A percentile compares a stretch with the other conserved stretches of the same genome.
These are phyloP conservation scores for Psilopsiagon aurifrons DNA, from an alignment of 2,113 vertebrate species.

Conservation along the genomic window DNA sequence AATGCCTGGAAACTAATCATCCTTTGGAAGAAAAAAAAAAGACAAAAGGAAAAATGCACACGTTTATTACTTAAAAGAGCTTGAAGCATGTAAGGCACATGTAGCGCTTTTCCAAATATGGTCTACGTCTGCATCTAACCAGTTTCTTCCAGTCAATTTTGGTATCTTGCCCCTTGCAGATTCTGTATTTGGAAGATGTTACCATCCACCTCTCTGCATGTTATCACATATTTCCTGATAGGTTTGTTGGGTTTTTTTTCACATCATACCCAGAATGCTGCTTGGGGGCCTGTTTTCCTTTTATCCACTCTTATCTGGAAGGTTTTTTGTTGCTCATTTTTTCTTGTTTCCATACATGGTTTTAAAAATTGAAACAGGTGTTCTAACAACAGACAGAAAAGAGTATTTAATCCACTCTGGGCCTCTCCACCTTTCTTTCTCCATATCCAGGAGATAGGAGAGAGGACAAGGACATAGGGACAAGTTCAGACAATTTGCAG, in stretches of 20 bases:
- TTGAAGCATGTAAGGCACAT: not conserved
- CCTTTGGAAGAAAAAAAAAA: not conserved
- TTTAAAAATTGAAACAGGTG: not conserved
- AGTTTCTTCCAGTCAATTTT: not conserved
- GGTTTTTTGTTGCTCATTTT: not conserved
- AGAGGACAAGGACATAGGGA: not conserved
- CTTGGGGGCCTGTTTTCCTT: not conserved
- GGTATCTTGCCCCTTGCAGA: not conserved
- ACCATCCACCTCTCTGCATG: constrained; percentile 1
- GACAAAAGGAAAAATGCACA: not conserved
- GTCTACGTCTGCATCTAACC: not conserved
- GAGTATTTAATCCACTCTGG: not conserved
- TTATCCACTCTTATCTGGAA: not conserved
- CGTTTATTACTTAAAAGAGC: not conserved
- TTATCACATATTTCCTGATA: not conserved
- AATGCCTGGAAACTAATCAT: not conserved
- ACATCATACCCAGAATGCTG: not conserved
- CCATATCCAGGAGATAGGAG: not conserved
- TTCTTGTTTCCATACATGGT: not conserved
- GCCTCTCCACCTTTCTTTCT: not conserved
- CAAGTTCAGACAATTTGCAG: not conserved
- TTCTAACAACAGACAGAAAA: not conserved
- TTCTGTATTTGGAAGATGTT: constrained; percentile 26
- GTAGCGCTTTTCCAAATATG: not conserved
- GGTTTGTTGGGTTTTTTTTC: not conserved